Base-by-base conservation (phyloP, 2,113 vertebrate species). In the Triplophysa siluroides region DNA sequence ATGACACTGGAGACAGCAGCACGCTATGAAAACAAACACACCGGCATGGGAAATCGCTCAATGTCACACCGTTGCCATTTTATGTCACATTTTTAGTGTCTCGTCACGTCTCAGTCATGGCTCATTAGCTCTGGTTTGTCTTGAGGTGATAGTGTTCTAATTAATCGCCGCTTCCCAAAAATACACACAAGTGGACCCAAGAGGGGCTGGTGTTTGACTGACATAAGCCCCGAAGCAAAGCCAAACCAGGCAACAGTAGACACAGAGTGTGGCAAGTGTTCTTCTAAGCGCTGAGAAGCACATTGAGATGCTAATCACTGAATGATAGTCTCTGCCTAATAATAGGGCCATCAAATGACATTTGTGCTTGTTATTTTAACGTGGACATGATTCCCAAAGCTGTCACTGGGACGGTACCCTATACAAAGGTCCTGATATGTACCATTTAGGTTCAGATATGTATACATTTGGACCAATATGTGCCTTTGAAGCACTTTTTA, bases 111-210 rank as follows among this genome's bases (percentile, higher is more conserved):
- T 84, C 76, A 70, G 33, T 84, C 76, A 63, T 75, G 75, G 81
- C 83, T 84, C 79, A 84, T 81, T 84, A 84, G 69, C 62, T 64
- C 5, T 10, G 9, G 41, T 67, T 67, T 79, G 60, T 80, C 80
- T 82, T 60, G 52, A 63, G 80, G 77, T 81, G 67, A 47, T 79
- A 6, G 43, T 16, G 54, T 54, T 54, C 61, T 56, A 79, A 73
- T 80, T 82, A 82, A 80, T 73, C 63, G 56, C 64, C 41, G 63
- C 38, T 54, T 80, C 73, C 83, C 71, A 85, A 85, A 83, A 82
- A 82, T 82, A 85, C 47, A 79, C 62, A 43, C 68, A 43, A 19
- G 24, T 69, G 23, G 68, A 71, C 81, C 77, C 61, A 77, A 80
- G 58, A 52, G 73, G 74, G 38, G 69, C 66, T 77, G 67, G 54